These are phyloP conservation scores for Alectoris magna DNA, from an alignment of 2,797 vertebrate genomes.

Conservation along the genomic window DNA sequence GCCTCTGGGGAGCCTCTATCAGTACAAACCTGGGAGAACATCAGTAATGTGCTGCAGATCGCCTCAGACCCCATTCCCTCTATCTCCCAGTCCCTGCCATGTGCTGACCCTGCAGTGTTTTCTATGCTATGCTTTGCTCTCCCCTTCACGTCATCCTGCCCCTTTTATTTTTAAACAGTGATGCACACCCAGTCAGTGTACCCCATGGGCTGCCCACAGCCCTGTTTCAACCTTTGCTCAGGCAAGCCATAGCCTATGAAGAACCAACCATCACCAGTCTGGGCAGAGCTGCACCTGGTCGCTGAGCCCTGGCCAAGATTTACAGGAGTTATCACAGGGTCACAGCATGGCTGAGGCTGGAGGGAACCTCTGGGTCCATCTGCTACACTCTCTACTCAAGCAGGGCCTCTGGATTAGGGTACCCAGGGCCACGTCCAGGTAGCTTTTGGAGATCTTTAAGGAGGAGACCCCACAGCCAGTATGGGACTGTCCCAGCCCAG, in stretches of 20 bases:
- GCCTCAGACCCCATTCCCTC: background rate
- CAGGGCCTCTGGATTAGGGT: background rate
- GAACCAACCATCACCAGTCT: background rate
- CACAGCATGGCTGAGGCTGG: background rate
- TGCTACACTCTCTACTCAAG: background rate
- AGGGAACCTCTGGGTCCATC: background rate
- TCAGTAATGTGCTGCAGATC: background rate
- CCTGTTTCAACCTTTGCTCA: background rate
- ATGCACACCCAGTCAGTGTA: background rate
- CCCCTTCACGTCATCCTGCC: background rate
- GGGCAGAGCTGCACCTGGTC: background rate
- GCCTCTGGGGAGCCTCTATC: background rate
- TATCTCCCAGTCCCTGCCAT: too few relatives aligned
- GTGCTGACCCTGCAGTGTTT: conserved; percentile 51
- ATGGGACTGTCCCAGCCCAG: background rate
- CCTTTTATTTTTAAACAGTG: conserved; percentile 47
- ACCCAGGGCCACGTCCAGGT: background rate
- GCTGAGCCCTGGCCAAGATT: background rate
- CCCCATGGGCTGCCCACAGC: background rate
- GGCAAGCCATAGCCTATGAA: background rate
- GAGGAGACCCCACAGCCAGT: background rate
- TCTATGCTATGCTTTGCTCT: conserved; percentile 7
- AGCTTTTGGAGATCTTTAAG: background rate
- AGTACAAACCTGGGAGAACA: background rate
- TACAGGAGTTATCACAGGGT: background rate